Evolutionary conservation across 1,140 invertebrate genomes (phyloP).

Genomic region (Melitaea cinxia): DNA sequence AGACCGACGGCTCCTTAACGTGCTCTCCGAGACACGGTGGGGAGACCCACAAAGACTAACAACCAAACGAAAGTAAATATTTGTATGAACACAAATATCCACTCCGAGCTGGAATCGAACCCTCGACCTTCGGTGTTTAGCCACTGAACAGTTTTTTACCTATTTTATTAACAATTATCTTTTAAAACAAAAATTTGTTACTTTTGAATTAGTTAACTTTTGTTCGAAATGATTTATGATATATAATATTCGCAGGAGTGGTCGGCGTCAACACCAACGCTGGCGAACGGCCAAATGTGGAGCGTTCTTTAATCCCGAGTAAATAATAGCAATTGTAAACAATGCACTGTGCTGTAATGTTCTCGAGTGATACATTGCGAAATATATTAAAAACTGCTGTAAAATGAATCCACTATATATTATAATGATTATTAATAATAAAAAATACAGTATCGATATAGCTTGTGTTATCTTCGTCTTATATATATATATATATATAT

Average conservation of each 20-base stretch:
- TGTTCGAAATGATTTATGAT: constrained; percentile 7
- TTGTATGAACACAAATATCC: too few relatives aligned
- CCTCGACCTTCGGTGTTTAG: too few relatives aligned
- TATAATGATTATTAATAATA: neutral
- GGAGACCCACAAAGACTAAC: too few relatives aligned
- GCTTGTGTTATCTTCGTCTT: too few relatives aligned
- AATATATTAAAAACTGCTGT: constrained; percentile 24
- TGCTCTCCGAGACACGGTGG: too few relatives aligned
- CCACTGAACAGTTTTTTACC: too few relatives aligned
- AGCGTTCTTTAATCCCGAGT: constrained; percentile 31
- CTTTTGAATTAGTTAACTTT: constrained; percentile 8
- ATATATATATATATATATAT: too few relatives aligned
- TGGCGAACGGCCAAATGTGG: constrained; percentile 28
- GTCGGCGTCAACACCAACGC: constrained; percentile 21
- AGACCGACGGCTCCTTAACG: too few relatives aligned
- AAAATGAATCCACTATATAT: neutral
- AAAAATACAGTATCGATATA: too few relatives aligned
- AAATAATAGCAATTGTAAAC: constrained; percentile 36
- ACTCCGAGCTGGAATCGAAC: too few relatives aligned
- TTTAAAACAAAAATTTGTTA: neutral
- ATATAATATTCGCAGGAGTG: constrained; percentile 13
- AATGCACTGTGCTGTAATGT: constrained; percentile 30
- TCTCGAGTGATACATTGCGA: constrained; percentile 25
- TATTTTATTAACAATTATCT: neutral
- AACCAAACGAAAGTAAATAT: too few relatives aligned